phyloP scores from a whole-genome alignment of 2,113 vertebrate species.

The Pantherophis guttatus region DNA sequence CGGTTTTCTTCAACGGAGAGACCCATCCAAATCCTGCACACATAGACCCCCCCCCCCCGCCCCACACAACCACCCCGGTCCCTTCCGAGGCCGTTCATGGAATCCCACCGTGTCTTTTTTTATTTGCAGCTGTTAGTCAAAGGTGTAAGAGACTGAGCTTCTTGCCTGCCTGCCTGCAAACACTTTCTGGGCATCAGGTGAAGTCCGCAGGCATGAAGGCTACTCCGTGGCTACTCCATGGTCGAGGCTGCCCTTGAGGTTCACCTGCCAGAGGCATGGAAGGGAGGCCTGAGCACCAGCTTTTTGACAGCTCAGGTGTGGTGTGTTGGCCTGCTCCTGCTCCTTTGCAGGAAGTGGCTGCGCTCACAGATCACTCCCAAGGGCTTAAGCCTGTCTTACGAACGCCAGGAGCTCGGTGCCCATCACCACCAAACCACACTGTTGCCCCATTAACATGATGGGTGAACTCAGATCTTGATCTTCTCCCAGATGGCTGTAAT shows the following conservation, averaged over 20 bases:
- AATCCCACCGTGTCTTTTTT: not conserved
- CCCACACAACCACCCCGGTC: too few relatives aligned
- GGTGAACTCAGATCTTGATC: not conserved
- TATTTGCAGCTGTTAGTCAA: not conserved
- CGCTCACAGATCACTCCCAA: not conserved
- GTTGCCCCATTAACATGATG: not conserved
- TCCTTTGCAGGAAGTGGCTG: not conserved
- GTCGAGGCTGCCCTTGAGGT: not conserved
- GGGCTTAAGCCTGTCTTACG: not conserved
- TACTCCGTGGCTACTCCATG: not conserved
- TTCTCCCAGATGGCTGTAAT: not conserved
- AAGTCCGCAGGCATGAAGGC: not conserved
- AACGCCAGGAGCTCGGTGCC: not conserved
- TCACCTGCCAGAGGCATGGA: not conserved
- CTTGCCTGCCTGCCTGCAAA: not conserved
- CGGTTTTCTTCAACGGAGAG: too few relatives aligned
- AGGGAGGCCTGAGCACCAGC: not conserved
- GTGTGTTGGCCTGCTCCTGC: not conserved
- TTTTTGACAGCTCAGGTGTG: not conserved
- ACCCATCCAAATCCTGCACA: not conserved
- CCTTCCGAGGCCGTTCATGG: not conserved
- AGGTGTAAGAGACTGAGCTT: not conserved
- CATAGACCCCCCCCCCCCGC: rapidly evolving
- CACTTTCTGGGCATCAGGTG: not conserved
- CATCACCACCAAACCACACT: not conserved